Evolutionary conservation across 1,140 invertebrate genomes (phyloP).

Genomic region (Brachionus koreanus): DNA sequence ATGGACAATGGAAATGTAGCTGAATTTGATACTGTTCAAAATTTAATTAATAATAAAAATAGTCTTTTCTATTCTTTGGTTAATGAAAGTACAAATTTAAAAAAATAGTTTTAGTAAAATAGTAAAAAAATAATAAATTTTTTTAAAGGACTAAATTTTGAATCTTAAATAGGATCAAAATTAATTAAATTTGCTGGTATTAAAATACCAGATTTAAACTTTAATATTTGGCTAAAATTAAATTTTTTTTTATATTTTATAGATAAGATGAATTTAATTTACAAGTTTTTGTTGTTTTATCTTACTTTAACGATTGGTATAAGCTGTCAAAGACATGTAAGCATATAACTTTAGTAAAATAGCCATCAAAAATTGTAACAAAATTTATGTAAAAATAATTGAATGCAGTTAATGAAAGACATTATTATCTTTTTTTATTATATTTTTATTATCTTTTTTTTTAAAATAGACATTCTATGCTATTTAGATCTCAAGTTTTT

Average conservation of each 20-base stretch:
- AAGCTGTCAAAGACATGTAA: neutral
- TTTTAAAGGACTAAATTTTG: neutral
- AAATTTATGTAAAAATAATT: no score
- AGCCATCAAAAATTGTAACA: neutral
- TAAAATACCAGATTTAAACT: neutral
- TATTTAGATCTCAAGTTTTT: neutral
- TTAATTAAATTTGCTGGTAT: neutral
- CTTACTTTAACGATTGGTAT: neutral
- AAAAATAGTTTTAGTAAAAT: slow-evolving; percentile 4
- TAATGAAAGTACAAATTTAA: neutral
- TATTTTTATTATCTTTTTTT: neutral
- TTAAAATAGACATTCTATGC: no score
- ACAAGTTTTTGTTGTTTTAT: neutral
- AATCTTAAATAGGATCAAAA: neutral
- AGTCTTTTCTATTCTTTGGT: slow-evolving; percentile 64
- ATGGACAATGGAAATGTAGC: slow-evolving; percentile 71
- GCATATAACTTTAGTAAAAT: neutral
- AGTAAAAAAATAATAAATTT: neutral
- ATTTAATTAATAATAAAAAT: slow-evolving; percentile 63
- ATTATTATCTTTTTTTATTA: no score
- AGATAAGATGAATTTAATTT: neutral
- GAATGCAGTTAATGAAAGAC: no score
- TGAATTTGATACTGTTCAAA: slow-evolving; percentile 73
- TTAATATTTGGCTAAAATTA: neutral
- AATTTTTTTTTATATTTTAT: neutral